phyloP scores from a whole-genome alignment of 2,888 invertebrate species.

The Chrysina gloriosa region DNA sequence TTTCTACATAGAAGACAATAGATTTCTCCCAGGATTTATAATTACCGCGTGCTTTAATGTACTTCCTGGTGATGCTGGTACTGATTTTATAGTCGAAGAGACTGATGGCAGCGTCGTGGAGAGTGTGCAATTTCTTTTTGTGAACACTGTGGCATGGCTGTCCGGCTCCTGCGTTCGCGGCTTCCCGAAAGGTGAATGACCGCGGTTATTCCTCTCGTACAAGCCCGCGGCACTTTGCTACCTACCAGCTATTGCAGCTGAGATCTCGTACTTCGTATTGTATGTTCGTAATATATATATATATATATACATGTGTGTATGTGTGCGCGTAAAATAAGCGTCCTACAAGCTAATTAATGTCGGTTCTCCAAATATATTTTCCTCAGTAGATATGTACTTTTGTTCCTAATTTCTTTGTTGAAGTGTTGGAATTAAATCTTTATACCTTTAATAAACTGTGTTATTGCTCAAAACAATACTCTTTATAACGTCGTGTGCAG shows the following conservation, averaged over 20 bases:
- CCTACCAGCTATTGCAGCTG: constrained; percentile 55
- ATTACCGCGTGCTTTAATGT: constrained; percentile 58
- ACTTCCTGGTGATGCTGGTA: constrained; percentile 60
- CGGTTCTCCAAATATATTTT: too few relatives aligned
- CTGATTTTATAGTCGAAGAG: constrained; percentile 56
- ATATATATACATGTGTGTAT: too few relatives aligned
- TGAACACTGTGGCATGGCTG: constrained; percentile 57
- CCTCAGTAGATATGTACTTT: too few relatives aligned
- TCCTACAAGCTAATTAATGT: too few relatives aligned
- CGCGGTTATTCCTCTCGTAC: constrained; percentile 62
- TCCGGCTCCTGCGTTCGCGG: constrained; percentile 38
- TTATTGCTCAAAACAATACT: too few relatives aligned
- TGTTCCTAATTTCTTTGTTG: too few relatives aligned
- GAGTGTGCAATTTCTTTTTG: constrained; percentile 58
- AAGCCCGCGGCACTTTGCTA: constrained; percentile 51
- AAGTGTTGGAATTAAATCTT: too few relatives aligned
- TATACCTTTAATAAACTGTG: too few relatives aligned
- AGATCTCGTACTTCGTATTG: constrained; percentile 43
- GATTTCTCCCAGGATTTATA: constrained; percentile 60
- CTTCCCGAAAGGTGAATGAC: constrained; percentile 58
- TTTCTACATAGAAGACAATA: constrained; percentile 43
- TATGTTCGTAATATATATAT: too few relatives aligned
- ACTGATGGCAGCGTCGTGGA: constrained; percentile 12
- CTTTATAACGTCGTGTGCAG: too few relatives aligned
- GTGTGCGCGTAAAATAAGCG: too few relatives aligned